Evolutionary conservation across 1,140 invertebrate genomes (phyloP), one percentile per base, ranked within the genome.

Genomic region (Parasteatoda tepidariorum): DNA sequence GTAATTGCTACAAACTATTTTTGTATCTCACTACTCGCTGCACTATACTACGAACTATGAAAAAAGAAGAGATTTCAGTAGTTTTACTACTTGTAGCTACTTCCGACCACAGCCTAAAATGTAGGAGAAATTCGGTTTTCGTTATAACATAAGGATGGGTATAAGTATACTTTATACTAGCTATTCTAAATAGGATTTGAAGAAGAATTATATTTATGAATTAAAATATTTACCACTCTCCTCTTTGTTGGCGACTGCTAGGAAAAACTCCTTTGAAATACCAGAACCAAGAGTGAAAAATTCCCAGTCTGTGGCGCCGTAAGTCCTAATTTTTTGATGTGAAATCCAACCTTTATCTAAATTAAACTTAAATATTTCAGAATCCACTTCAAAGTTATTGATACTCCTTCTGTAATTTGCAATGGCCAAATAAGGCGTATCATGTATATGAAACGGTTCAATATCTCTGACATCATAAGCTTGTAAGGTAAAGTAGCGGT

Each of bases 301-400:
- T 76, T 88, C 84, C 7, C 88, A 85, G 74, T 88, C 88, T 61
- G 85, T 85, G 15, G 88, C 88, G 48, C 87, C 88, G 64, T 86
- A 84, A 0, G 89, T 91, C 33, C 87, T 84, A 57, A 91, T 88
- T 83, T 88, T 88, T 86, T 91, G 91, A 85, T 89, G 88, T 1
- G 86, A 84, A 33, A 88, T 75, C 87, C 88, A 91, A 38, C 86
- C 85, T 38, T 85, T 81, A 62, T 89, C 85, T 3, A 88, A 55
- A 75, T 90, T 86, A 62, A 89, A 91, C 84, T 88, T 88, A 55
- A 89, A 89, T 34, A 91, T 89, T 86, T 90, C 89, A 2, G 90
- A 91, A 85, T 89, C 89, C 15, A 89, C 87, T 55, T 88, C 86
- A 18, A 86, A 73, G 61, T 86, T 85, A 89, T 89, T 87, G 33